Evolutionary conservation across 2,888 invertebrate species (phyloP).

Genomic region (Fragum fragum): DNA sequence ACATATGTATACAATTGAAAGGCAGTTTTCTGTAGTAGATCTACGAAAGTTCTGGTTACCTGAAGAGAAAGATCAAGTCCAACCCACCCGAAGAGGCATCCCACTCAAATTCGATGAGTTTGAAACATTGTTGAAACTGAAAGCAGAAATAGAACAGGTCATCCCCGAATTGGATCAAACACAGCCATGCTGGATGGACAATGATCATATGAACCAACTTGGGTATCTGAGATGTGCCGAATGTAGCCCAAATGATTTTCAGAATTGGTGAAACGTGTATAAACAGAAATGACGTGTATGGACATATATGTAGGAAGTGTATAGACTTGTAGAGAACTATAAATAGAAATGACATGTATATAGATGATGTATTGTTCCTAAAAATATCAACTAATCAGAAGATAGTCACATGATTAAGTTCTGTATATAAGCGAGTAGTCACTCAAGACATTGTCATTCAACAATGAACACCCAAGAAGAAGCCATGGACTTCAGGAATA

Average conservation of each 20-base stretch:
- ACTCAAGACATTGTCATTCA: too few relatives aligned
- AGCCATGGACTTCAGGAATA: too few relatives aligned
- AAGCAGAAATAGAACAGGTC: conserved; percentile 27
- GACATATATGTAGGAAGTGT: too few relatives aligned
- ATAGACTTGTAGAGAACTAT: not conserved
- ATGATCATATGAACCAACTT: conserved; percentile 42
- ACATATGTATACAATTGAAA: too few relatives aligned
- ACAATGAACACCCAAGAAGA: too few relatives aligned
- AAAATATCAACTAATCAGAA: not conserved
- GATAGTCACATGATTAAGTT: too few relatives aligned
- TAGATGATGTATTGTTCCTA: not conserved
- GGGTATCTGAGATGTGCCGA: conserved; percentile 37
- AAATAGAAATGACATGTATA: too few relatives aligned
- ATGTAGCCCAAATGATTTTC: conserved; percentile 44
- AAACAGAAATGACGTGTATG: not conserved
- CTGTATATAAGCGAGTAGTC: too few relatives aligned
- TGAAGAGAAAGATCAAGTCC: conserved; percentile 19
- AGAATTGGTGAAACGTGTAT: conserved; percentile 22
- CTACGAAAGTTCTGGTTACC: conserved; percentile 56
- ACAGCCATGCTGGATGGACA: conserved; percentile 29
- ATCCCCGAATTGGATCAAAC: conserved; percentile 30
- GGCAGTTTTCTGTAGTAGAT: conserved; percentile 39
- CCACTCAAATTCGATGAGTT: conserved; percentile 45
- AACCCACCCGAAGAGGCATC: conserved; percentile 48
- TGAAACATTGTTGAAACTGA: conserved; percentile 22